Percentiles rank a stretch among this genome's conserved stretches.
Evolutionary conservation across 1,140 invertebrate genomes (phyloP).

Genomic region (Philopotamus ludificatus): DNA sequence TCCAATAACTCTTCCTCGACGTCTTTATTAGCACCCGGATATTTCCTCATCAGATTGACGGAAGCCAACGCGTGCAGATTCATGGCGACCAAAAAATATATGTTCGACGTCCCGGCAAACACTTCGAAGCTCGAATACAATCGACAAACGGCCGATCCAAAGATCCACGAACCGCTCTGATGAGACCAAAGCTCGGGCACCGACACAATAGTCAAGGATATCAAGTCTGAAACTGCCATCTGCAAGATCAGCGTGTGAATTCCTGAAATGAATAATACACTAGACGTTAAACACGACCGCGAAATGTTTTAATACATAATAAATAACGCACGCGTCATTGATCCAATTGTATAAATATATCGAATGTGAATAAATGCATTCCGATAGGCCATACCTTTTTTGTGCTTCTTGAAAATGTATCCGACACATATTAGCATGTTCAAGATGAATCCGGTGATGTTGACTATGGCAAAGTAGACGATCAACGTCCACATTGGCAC

Average conservation of each 20-base stretch:
- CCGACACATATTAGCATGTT: conserved; percentile 27
- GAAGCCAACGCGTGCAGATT: conserved; percentile 58
- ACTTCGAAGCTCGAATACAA: conserved; percentile 55
- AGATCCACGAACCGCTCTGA: conserved; percentile 53
- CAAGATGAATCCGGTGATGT: conserved; percentile 30
- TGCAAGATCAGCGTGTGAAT: conserved; percentile 55
- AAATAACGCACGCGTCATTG: neutral
- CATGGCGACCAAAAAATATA: conserved; percentile 55
- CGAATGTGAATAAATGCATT: neutral
- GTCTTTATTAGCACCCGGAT: conserved; percentile 48
- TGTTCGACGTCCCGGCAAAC: conserved; percentile 53
- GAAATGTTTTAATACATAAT: neutral
- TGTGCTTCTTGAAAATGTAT: conserved; percentile 23
- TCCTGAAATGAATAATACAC: conserved; percentile 52
- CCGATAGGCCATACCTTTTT: conserved; percentile 19
- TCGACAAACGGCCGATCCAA: conserved; percentile 51
- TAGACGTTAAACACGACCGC: conserved; percentile 3
- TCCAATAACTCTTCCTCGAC: conserved; percentile 54
- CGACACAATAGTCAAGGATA: conserved; percentile 49
- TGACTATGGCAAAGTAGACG: conserved; percentile 28
- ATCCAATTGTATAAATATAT: neutral
- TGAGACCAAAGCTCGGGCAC: conserved; percentile 54
- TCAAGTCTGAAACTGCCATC: conserved; percentile 52
- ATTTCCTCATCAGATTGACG: conserved; percentile 50
- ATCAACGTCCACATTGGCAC: conserved; percentile 28